Base-by-base conservation (phyloP, 2,797 vertebrate genomes). In the Gymnoscopelus braueri region DNA sequence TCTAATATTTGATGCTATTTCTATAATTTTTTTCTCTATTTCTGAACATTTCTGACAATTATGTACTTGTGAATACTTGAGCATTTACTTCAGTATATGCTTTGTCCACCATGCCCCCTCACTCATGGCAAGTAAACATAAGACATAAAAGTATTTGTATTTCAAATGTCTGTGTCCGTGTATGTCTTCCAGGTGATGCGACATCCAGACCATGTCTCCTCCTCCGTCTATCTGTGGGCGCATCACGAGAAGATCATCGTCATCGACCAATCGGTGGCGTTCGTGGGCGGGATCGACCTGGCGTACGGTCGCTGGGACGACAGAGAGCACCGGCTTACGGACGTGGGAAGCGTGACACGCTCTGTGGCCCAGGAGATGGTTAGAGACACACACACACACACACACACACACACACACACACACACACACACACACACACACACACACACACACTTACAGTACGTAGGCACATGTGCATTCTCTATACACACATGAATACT, bases 241-340 rank as follows among this genome's bases (percentile, higher is more conserved):
- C 98, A 99, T 75, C 98, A 99, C 0, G 98, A 99, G 91, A 99
- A 99, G 80, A 92, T 98, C 0, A 88, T 99, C 0, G 88, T 98
- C 0, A 82, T 99, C 0, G 98, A 99, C 90, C 98, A 99, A 76
- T 97, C 96, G 0, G 92, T 99, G 74, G 97, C 97, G 0, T 99
- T 99, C 2, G 95, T 99, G 68, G 98, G 98, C 0, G 98, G 98
- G 71, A 99, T 99, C 0, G 98, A 99, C 88, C 83, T 99, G 87
- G 97, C 98, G 0, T 99, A 99, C 0, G 98, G 98, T 23, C 94
- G 98, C 67, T 99, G 98, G 98, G 98, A 99, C 0, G 98, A 99
- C 64, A 59, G 92, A 0, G 96, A 99, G 68, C 98, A 99, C 80
- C 94, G 98, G n/a, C 94, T 99, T 84, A 99, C 97, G 0, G 98